Evolutionary conservation across 1,140 invertebrate genomes (phyloP), one percentile per base, ranked within the genome.

Genomic region (Pachypsylla venusta): DNA sequence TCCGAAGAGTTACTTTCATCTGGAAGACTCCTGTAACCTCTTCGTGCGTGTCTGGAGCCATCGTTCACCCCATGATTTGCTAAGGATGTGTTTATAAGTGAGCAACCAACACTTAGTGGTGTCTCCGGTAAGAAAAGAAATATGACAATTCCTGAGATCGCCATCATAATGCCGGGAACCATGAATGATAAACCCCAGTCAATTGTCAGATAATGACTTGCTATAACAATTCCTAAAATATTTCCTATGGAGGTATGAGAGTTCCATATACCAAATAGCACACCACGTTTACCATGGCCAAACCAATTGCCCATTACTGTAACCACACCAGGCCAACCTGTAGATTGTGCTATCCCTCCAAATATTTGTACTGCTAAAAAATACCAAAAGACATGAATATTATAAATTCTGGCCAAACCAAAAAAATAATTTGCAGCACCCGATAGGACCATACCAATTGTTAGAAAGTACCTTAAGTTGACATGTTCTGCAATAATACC

Each of bases 221-320:
- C 89, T 58, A 97, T 85, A 2, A 93, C 62, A 0, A 82, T 79
- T 70, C 88, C 93, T 53, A 96, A 68, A 68, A 98, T 96, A 71
- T 98, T 98, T 25, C 94, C 94, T 12, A 97, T 77, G 0, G 90
- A 94, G 0, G 93, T 96, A 65, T 98, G 93, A 1, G 93, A 93
- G 73, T 98, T 98, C 93, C 79, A 98, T 13, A 97, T 77, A 13
- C 94, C n/a, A 64, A 54, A 42, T 54, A 54, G 25, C 5, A 69
- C 70, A 79, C 79, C 78, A 70, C 82, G 76, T 70, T 91, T 92
- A 19, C 81, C 79, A 73, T 89, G 93, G 1, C 92, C 93, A 75
- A 93, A 96, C 94, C 94, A 98, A 68, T 96, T 93, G 12, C 88
- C 89, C 20, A 98, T 82, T 10, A 89, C 83, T 12, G 93, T 84